A percentile compares a stretch with the other conserved stretches of the same genome.
These are phyloP conservation scores for Onychomys arenicola DNA, from an alignment of 2,797 vertebrate genomes.

Conservation along the genomic window DNA sequence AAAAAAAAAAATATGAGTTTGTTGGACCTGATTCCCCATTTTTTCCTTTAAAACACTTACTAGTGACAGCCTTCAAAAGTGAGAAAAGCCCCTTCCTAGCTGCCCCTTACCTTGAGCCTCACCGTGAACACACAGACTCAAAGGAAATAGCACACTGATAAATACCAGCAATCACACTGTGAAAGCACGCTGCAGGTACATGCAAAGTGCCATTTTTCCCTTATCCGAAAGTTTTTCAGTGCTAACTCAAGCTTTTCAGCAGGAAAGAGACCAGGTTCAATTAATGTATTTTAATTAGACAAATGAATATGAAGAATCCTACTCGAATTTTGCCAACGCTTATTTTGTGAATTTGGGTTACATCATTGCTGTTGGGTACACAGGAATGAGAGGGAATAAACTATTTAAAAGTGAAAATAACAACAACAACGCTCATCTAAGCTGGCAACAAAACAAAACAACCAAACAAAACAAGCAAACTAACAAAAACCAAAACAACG, in stretches of 20 bases:
- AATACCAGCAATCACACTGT: neutral
- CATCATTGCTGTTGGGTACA: conserved; percentile 35
- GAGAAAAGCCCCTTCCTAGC: neutral
- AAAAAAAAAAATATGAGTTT: conserved; percentile 67
- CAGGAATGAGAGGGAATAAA: neutral
- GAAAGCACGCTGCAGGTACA: conserved; percentile 1
- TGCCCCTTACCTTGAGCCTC: neutral
- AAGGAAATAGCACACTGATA: neutral
- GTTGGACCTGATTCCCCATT: neutral
- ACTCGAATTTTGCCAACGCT: conserved; percentile 47
- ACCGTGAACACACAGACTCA: conserved; percentile 41
- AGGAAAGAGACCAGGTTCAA: neutral
- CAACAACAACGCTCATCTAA: neutral
- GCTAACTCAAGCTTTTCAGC: conserved; percentile 30
- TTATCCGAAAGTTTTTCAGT: neutral
- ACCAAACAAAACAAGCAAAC: conserved; percentile 48
- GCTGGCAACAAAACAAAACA: conserved; percentile 45
- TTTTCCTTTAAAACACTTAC: conserved; percentile 41
- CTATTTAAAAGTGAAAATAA: neutral
- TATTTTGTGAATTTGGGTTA: neutral
- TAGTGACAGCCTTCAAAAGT: conserved; percentile 41
- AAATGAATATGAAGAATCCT: neutral
- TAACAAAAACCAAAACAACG: neutral
- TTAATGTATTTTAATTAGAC: neutral
- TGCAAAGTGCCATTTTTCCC: neutral